Base-by-base conservation (phyloP, 2,113 vertebrate species). In the Atrichornis clamosus region DNA sequence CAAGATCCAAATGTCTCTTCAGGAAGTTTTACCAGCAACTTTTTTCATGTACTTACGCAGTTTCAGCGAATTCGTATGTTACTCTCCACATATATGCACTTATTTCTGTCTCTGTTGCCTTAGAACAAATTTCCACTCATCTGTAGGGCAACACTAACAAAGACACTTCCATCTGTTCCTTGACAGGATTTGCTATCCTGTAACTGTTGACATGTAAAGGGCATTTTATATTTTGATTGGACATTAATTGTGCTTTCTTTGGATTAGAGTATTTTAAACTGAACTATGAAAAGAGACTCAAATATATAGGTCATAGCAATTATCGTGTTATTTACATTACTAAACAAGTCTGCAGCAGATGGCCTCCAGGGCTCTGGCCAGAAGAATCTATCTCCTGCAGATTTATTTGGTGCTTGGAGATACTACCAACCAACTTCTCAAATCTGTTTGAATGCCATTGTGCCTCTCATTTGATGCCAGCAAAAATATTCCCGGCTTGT, bases 151-250 rank as follows among this genome's bases (percentile, higher is more conserved):
- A 83, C n/a, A 94, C 89, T 96, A 96, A 97, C 92, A 96, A 87
- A 83, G 95, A 88, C 74, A 80, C 79, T 84, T 84, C 84, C 90
- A 96, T 96, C 87, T 95, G 89, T 95, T 95, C 84, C 63, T 93
- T 0, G 0, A 80, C 69, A 95, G 94, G 52, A 80, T 91, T 96
- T 96, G 70, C 76, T 96, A 87, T 95, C 90, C 81, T 79, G 5
- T 90, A 95, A 96, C 73, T 65, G 89, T 78, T 91, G 87, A 97
- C 89, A 91, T 19, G 70, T 76, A 97, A 96, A 96, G 33, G 46
- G 79, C 85, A 94, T 93, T 97, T 97, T 94, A 63, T 96, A 91
- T 97, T 97, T 97, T 95, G 78, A 74, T 95, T 97, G 97, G 96
- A 94, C 49, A 68, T 62, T 46, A 79, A 81, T 81, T 74, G n/a